Base-by-base conservation (phyloP, 2,888 invertebrate species). In the Tipula vernalis region DNA sequence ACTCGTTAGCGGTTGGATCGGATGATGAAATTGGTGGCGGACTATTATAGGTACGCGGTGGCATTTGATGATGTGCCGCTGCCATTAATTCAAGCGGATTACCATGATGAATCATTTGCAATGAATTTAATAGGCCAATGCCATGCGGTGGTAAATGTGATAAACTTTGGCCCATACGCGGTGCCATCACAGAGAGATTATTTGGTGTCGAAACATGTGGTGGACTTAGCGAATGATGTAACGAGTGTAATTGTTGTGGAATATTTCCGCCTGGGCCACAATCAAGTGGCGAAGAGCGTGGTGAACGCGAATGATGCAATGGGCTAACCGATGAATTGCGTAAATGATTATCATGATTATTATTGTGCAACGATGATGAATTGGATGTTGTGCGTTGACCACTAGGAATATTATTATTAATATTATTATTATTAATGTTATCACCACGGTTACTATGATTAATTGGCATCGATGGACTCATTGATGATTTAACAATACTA, bases 1-100 rank as follows among this genome's bases (percentile, higher is more conserved):
- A 99, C 93, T 98, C 98, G 92, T 98, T 98, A 89, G 98, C 98
- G 86, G 97, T 97, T 86, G 98, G 97, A 92, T 98, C 98, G 88
- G 97, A 97, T 87, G 96, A 96, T 89, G 97, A 97, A 89, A 97
- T 97, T 85, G 98, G 97, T 88, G 98, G 97, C 89, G 97, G 97
- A 90, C 96, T 96, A 91, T 96, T 97, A 92, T 97, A 97, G 13
- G 97, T 96, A 87, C 96, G 94, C 89, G 96, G 97, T 89, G 96
- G 96, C 89, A 95, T 94, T 90, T 96, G 96, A 90, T 96, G 96
- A 89, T 95, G 95, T 88, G 95, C 95, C 51, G 95, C 95, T 89
- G 96, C 96, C 95, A 97, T 96, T 90, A 97, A 93, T 90, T 96
- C 96, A 89, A 97, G 93, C 88, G 96, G 96, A 88, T 94, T 94